Evolutionary conservation across 2,888 invertebrate species (phyloP), one percentile per base, ranked within the genome.

Genomic region (Chouioia cunea): DNA sequence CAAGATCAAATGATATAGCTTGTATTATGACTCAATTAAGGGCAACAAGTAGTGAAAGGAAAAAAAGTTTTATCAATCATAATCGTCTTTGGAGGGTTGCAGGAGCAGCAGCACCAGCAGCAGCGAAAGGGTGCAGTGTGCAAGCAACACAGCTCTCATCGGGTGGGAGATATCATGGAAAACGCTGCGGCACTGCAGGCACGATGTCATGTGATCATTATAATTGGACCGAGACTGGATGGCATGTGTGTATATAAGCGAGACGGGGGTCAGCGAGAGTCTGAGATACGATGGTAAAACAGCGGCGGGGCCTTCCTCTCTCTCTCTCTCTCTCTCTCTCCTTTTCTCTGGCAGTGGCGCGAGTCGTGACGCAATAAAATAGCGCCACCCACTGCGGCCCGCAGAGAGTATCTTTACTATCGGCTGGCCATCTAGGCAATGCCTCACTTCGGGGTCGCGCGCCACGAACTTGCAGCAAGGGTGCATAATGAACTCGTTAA

Each of bases 401-500:
- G 27, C 54, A 76, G 36, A 36, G 36, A 36, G 36, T 36, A 36
- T 36, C 36, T 36, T 76, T 76, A 79, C 80, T 84, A 84, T 84
- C 84, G 79, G 76, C 73, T 77, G 78, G 79, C 79, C 79, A 84
- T 84, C 84, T 81, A 18, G 78, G 84, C 81, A 83, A 84, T 85
- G 82, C 82, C 82, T 85, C 84, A 83, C 84, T 85, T 84, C 70
- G 69, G 73, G 73, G 70, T 73, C 44, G 23, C 57, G 62, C 71
- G 65, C 71, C 73, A 27, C 1, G 60, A 12, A 43, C 18, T 36
- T 15, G 48, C 54, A 27, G 58, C 70, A 60, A 80, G 82, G 83
- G 82, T 85, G 85, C 85, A 85, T 85, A 85, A 85, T 85, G 85
- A 85, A 85, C 85, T 85, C 84, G 83, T 85, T 85, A 85, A 85